These are phyloP conservation scores for Chiroxiphia lanceolata DNA, from an alignment of 2,797 vertebrate species.

Conservation along the genomic window DNA sequence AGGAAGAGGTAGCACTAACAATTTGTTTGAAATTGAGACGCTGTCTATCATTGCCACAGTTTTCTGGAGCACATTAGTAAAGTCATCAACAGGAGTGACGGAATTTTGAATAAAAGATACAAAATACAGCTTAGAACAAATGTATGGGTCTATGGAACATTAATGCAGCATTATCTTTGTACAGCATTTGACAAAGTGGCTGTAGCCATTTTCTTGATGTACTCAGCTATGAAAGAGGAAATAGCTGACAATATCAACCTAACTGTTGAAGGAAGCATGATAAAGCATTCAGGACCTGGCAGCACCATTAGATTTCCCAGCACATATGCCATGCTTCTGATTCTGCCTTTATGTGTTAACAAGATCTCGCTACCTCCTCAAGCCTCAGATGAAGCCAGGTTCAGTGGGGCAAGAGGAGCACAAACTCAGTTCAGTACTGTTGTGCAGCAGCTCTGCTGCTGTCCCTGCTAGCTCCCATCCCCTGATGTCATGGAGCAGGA, in stretches of 20 bases:
- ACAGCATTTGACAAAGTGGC: background rate
- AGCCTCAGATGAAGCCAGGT: background rate
- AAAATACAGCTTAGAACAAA: background rate
- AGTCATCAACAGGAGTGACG: background rate
- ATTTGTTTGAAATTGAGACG: background rate
- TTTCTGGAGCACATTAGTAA: background rate
- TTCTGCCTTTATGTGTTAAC: background rate
- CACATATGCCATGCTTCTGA: background rate
- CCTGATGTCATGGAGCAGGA: rapidly evolving
- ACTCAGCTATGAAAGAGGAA: background rate
- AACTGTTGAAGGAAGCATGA: rapidly evolving
- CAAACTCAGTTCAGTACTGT: background rate
- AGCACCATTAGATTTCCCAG: background rate
- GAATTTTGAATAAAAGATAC: background rate
- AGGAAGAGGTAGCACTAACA: background rate
- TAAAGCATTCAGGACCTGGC: background rate
- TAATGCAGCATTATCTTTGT: background rate
- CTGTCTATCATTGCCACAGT: background rate
- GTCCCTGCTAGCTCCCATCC: background rate
- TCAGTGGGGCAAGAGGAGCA: background rate
- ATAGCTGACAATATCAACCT: background rate
- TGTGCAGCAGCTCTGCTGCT: rapidly evolving
- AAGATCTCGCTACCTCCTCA: background rate
- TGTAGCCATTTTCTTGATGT: background rate
- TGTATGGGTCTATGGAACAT: background rate